phyloP scores from a whole-genome alignment of 1,140 invertebrate species.

The Brachionus manjavacas region DNA sequence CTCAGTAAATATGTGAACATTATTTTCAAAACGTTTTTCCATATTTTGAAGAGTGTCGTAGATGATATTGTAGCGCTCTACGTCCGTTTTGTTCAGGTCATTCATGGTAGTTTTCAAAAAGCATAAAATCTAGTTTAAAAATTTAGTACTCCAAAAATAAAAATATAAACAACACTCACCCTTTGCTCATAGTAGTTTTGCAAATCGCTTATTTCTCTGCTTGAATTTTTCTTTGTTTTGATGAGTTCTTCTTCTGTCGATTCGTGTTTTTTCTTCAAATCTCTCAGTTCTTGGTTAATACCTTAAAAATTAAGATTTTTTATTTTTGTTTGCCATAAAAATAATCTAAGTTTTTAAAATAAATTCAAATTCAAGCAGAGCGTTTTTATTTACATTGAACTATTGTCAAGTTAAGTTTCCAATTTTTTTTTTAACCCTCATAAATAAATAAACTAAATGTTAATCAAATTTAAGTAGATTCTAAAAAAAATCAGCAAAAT shows the following conservation, averaged over 20 bases:
- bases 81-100: background rate
- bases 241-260: background rate
- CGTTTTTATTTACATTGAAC: background rate
- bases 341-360: too few relatives aligned
- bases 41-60: background rate
- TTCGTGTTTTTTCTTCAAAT: slow-evolving; percentile 38
- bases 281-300: background rate
- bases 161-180: background rate
- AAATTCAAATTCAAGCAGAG: too few relatives aligned
- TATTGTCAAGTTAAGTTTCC: too few relatives aligned
- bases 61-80: slow-evolving; percentile 3
- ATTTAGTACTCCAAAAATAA: background rate
- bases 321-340: too few relatives aligned
- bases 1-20: background rate
- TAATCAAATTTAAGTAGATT: too few relatives aligned
- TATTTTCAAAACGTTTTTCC: slow-evolving; percentile 13
- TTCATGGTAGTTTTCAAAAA: slow-evolving; percentile 12
- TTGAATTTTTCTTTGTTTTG: background rate
- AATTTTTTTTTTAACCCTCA: too few relatives aligned
- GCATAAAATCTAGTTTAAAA: slow-evolving; percentile 3
- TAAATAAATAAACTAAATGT: too few relatives aligned
- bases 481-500: too few relatives aligned
- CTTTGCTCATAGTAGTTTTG: slow-evolving; percentile 28
- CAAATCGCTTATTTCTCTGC: slow-evolving; percentile 36
- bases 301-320: background rate